phyloP scores from a whole-genome alignment of 2,888 invertebrate species.

The Leptinotarsa juncta region DNA sequence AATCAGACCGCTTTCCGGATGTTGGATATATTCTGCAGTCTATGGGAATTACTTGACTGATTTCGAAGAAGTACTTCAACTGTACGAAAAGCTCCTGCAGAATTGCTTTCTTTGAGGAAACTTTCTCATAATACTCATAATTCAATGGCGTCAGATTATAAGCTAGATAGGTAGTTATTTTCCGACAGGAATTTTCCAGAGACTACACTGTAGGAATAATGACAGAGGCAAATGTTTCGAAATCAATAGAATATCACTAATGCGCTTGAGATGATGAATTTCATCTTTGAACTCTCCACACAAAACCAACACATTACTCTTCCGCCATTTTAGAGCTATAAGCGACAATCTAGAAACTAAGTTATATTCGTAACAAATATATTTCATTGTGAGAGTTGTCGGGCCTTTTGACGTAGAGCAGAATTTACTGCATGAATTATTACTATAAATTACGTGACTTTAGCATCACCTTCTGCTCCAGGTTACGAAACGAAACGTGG shows the following conservation, averaged over 20 bases:
- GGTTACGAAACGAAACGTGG: constrained; percentile 13
- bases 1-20: no score
- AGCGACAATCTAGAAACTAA: constrained; percentile 8
- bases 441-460: constrained; percentile 15
- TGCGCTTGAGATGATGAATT: neutral
- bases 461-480: constrained; percentile 12
- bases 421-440: constrained; percentile 16
- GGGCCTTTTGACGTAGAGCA: constrained; percentile 3
- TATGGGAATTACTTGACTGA: no score
- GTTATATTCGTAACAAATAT: constrained; percentile 14
- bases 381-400: constrained; percentile 6
- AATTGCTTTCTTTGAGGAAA: no score
- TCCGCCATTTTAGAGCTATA: neutral
- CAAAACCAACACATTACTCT: neutral
- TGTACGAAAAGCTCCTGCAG: no score
- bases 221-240: no score
- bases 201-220: no score
- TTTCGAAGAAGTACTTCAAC: no score
- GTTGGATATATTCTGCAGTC: no score
- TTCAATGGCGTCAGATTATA: no score
- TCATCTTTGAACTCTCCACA: neutral
- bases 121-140: no score
- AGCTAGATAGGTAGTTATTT: no score
- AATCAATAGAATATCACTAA: neutral
- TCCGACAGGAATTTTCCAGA: no score